A percentile compares a stretch with the other conserved stretches of the same genome.
These are phyloP conservation scores for Hybognathus amarus DNA, from an alignment of 2,797 vertebrate species.

Conservation along the genomic window DNA sequence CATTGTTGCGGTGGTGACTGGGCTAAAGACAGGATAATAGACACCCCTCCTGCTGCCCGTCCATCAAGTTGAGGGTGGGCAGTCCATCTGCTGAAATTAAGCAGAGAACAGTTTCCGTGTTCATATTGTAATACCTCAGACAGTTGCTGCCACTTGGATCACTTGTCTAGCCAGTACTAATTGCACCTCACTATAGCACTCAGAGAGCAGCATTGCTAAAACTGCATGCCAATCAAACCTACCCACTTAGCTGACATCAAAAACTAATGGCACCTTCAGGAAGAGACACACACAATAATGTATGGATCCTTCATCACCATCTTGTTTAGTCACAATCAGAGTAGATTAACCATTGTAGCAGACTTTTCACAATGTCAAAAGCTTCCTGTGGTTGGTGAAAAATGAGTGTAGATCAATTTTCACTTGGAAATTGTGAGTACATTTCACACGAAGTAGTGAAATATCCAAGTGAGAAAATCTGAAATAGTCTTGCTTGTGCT, in stretches of 20 bases:
- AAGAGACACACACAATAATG: not conserved
- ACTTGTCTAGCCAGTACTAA: constrained; percentile 62
- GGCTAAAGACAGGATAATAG: constrained; percentile 51
- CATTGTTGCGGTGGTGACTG: constrained; percentile 42
- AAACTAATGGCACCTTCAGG: constrained; percentile 2
- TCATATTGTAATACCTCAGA: constrained; percentile 22
- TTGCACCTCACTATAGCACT: constrained; percentile 45
- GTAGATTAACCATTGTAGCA: too few species aligned
- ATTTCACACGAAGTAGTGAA: not conserved
- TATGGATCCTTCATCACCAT: not conserved
- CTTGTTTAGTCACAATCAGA: too few species aligned
- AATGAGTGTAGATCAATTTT: not conserved
- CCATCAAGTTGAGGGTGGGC: constrained; percentile 57
- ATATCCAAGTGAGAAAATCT: not conserved
- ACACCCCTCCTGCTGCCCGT: constrained; percentile 40
- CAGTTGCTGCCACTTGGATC: constrained; percentile 67
- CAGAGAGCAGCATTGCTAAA: constrained; percentile 23
- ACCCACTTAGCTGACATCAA: constrained; percentile 27
- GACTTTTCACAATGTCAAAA: not conserved
- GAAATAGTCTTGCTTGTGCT: not conserved
- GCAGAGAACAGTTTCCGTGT: constrained; percentile 64
- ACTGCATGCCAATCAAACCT: not conserved
- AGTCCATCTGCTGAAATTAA: constrained; percentile 74
- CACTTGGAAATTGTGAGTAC: not conserved
- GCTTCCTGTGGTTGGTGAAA: not conserved